Evolutionary conservation across 2,113 vertebrate genomes (phyloP).

Genomic region (Carassius auratus): DNA sequence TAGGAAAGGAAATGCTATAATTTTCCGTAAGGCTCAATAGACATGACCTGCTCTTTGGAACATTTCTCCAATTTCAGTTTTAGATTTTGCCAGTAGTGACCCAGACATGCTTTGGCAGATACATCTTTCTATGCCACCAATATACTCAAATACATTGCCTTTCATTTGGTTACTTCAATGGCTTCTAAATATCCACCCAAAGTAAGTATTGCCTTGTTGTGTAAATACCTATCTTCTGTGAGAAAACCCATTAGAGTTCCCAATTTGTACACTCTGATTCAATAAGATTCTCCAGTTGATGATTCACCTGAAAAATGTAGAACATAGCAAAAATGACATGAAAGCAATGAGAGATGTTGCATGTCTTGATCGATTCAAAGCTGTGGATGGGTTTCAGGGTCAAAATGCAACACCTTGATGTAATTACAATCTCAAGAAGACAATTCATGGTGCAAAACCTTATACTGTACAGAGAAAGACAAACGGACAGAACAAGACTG

Average conservation of each 20-base stretch:
- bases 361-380: constrained; percentile 54
- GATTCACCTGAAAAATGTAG: constrained; percentile 40
- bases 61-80: constrained; percentile 37
- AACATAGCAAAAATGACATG: constrained; percentile 41
- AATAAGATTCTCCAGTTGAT: constrained; percentile 36
- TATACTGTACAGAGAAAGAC: constrained; percentile 61
- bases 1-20: constrained; percentile 4
- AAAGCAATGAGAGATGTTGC: constrained; percentile 45
- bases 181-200: constrained; percentile 37
- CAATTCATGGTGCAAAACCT: constrained; percentile 57
- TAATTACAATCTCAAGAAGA: constrained; percentile 56
- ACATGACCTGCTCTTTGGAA: constrained; percentile 49
- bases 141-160: constrained; percentile 32
- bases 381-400: constrained; percentile 47
- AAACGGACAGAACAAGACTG: constrained; percentile 46
- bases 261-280: constrained; percentile 53
- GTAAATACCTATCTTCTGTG: constrained; percentile 52
- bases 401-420: constrained; percentile 43
- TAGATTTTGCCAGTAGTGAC: constrained; percentile 28
- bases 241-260: constrained; percentile 36
- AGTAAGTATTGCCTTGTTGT: constrained; percentile 50
- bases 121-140: neutral
- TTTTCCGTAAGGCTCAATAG: constrained; percentile 26
- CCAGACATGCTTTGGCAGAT: neutral
- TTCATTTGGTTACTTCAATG: constrained; percentile 49